A percentile compares a stretch with the other conserved stretches of the same genome.
Evolutionary conservation across 2,113 vertebrate species (phyloP).

Genomic region (Hemibagrus wyckioides): DNA sequence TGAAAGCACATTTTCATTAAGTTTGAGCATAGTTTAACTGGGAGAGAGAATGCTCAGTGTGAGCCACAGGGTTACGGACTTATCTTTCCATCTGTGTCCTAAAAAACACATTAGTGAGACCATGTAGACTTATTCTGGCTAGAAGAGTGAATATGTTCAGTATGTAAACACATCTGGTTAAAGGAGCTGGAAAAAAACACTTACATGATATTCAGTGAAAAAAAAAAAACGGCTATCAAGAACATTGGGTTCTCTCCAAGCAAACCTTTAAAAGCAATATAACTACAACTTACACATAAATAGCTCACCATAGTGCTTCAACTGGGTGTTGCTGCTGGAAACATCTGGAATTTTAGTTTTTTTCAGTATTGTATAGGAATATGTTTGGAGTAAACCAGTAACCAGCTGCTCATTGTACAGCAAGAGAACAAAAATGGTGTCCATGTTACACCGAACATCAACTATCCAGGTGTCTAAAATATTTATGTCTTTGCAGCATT

Average conservation of each 20-base stretch:
- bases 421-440: not conserved
- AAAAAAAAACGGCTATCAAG: not conserved
- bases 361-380: not conserved
- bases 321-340: not conserved
- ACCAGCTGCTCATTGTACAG: not conserved
- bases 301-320: not conserved
- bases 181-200: not conserved
- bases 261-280: not conserved
- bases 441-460: not conserved
- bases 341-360: not conserved
- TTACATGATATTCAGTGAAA: not conserved
- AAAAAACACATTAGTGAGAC: too few species aligned
- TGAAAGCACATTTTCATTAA: not conserved
- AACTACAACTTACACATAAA: not conserved
- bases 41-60: not conserved
- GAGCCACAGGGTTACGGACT: not conserved
- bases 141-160: not conserved
- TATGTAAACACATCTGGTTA: not conserved
- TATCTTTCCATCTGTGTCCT: too few species aligned
- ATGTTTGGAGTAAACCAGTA: not conserved
- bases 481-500: not conserved
- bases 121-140: too few species aligned
- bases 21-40: not conserved
- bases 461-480: not conserved
- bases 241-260: too few species aligned